These are phyloP conservation scores for Sicus ferrugineus DNA, from an alignment of 2,888 invertebrate species.

Conservation along the genomic window DNA sequence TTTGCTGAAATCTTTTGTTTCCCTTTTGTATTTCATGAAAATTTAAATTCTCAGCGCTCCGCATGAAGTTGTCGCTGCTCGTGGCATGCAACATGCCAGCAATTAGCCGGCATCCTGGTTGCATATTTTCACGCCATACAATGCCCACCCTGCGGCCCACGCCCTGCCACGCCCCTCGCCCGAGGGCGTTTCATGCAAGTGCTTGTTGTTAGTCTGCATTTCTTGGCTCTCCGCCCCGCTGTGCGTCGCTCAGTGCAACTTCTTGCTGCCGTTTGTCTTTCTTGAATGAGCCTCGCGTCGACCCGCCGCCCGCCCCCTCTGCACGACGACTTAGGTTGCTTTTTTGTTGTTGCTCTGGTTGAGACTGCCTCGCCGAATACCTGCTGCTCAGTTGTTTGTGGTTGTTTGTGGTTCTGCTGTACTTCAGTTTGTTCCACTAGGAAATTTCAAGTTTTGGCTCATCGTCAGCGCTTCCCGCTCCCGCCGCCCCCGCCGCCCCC, in stretches of 20 bases:
- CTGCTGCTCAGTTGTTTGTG: too few species aligned
- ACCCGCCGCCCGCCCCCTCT: too few species aligned
- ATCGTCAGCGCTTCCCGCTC: background rate
- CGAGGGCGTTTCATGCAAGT: background rate
- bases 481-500: background rate
- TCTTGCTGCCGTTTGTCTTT: too few species aligned
- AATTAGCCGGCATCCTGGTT: conserved; percentile 30
- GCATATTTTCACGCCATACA: background rate
- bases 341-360: too few species aligned
- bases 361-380: too few species aligned
- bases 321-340: too few species aligned
- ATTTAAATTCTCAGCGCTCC: background rate
- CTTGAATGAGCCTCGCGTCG: too few species aligned
- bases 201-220: background rate
- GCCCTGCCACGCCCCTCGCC: background rate
- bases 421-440: too few species aligned
- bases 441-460: too few species aligned
- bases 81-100: conserved; percentile 23
- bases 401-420: too few species aligned
- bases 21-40: background rate
- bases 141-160: background rate
- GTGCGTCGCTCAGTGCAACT: too few species aligned
- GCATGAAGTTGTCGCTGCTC: background rate
- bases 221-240: too few species aligned
- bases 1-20: background rate